These are phyloP conservation scores for Saccostrea cuccullata DNA, from an alignment of 1,140 invertebrate species.

Conservation along the genomic window DNA sequence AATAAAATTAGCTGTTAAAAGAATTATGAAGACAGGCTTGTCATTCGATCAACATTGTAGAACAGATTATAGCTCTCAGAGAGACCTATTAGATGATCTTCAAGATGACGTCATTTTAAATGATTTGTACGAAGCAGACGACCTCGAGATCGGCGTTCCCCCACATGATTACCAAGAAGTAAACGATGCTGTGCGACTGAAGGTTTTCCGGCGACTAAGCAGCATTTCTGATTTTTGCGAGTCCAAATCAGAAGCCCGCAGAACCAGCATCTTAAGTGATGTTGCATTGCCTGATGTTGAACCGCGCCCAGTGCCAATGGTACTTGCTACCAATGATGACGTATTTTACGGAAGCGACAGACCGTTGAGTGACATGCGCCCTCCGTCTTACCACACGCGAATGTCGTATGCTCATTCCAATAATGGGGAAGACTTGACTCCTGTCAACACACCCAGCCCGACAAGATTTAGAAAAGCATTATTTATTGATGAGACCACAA, in stretches of 20 bases:
- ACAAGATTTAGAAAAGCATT: neutral
- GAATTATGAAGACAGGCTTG: neutral
- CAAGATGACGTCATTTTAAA: neutral
- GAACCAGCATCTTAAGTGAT: slow-evolving; percentile 9
- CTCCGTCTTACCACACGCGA: slow-evolving; percentile 5
- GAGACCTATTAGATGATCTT: neutral
- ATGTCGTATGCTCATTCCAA: neutral
- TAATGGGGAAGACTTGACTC: neutral
- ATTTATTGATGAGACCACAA: neutral
- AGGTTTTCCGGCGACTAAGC: neutral
- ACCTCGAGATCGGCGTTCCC: neutral
- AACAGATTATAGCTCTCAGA: neutral
- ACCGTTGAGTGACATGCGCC: neutral
- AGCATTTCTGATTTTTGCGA: slow-evolving; percentile 14
- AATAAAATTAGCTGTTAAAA: neutral
- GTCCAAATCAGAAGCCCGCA: neutral
- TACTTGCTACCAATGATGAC: neutral
- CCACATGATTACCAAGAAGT: neutral
- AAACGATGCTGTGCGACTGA: neutral
- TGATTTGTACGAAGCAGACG: slow-evolving; percentile 21
- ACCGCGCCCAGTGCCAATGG: neutral
- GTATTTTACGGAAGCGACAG: neutral
- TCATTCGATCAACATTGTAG: neutral
- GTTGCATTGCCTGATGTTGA: slow-evolving; percentile 11
- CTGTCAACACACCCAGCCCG: slow-evolving; percentile 11